Base-by-base conservation (phyloP, 2,113 vertebrate genomes). In the Nibea albiflora region DNA sequence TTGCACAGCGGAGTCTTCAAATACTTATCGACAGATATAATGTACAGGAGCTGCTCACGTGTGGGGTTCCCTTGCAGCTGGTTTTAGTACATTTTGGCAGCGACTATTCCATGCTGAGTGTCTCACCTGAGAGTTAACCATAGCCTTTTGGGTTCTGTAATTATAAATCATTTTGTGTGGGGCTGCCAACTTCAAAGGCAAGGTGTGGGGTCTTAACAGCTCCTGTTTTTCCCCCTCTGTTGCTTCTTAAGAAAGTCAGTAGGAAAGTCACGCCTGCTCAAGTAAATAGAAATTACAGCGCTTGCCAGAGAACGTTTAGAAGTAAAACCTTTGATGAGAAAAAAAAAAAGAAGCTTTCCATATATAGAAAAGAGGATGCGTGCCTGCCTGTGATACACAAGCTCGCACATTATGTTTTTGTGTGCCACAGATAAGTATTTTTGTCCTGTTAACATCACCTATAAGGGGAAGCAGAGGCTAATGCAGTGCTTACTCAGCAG, bases 401-500 rank as follows among this genome's bases (percentile, higher is more conserved):
- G 54, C 20, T n/a, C 20, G 11, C 53, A 50, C 77, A 75, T 6
- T 24, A 28, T 35, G 31, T 68, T 75, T 75, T 49, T 66, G 35
- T 74, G 80, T 56, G 60, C 24, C n/a, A 71, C 53, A 35, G 53
- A 64, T 47, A 54, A 57, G 63, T 82, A 75, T 83, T 90, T 88
- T 39, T 63, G 73, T 89, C 76, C 80, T 78, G 73, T 85, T 87
- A 39, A 86, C 70, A 82, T 84, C 82, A 57, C 46, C 53, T 61
- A 63, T 70, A 75, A 89, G 71, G 66, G 90, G 86, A 92, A 92
- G 77, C 84, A 76, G 85, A 86, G 85, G 86, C 75, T 76, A 58
- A 73, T 15, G 44, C 67, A 50, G 60, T 80, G 89, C 86, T 92
- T 78, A 88, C 85, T 92, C 91, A 91, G 92, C 93, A 90, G 64